Evolutionary conservation across 2,888 invertebrate genomes (phyloP), one percentile per base, ranked within the genome.

Genomic region (Dinocampus coccinellae): DNA sequence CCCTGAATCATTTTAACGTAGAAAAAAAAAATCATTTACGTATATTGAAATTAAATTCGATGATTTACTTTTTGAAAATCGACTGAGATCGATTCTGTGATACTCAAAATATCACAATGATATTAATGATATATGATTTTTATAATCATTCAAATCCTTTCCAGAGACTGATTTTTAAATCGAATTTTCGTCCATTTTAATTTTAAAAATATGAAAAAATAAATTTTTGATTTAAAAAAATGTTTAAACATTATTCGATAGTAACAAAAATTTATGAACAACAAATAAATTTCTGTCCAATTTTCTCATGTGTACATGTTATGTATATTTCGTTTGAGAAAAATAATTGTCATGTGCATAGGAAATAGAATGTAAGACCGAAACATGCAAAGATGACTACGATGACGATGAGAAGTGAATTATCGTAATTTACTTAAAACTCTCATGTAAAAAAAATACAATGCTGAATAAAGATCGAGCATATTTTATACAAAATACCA

Each of bases 401-500:
- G 63, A 61, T 7, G 58, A 53, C 60, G 33, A n/a, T n/a, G n/a
- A n/a, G n/a, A 57, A 58, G 34, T 53, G 67, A 75, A 71, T 69
- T 69, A 58, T 68, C 66, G 70, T 70, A 64, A 66, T 73, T 58
- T 34, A 63, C 71, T 71, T 80, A 80, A 78, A 73, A 82, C 78
- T 77, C 73, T 82, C 81, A 81, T 82, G 81, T 83, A 81, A 81
- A 76, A 78, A 64, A 70, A 33, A 69, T 60, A 61, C 81, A 83
- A 81, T 83, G 83, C 82, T 82, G 83, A 84, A 62, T 39, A 84
- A 84, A 84, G 77, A 83, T 83, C 78, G 82, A 83, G 84, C 79
- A 82, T 84, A 84, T 84, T 84, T 84, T 84, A 79, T 83, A 84
- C 81, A 83, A 82, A 47, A 80, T 72, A 70, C 64, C 65, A 13